Base-by-base conservation (phyloP, 2,113 vertebrate species). In the Oreocharis arfaki region DNA sequence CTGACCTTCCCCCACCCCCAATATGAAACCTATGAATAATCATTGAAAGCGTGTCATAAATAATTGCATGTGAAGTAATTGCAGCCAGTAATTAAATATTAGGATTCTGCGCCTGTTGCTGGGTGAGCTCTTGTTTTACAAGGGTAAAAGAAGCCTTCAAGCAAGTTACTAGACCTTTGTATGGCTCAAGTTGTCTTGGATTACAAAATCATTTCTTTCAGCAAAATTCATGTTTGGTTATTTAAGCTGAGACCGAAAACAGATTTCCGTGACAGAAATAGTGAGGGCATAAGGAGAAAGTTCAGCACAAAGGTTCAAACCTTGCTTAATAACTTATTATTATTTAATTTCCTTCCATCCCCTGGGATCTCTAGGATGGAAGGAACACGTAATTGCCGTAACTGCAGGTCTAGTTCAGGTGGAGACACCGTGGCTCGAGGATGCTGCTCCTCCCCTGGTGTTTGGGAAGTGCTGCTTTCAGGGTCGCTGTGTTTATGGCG, bases 11-110 rank as follows among this genome's bases (percentile, higher is more conserved):
- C 4, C 42, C 6, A 0, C 56, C 69, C 37, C 65, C 49, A 55
- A 1, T 41, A 75, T 27, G 73, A 79, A 95, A 92, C 69, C 64
- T 89, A 74, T 93, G 95, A 97, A 96, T 96, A 97, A 94, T 92
- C 87, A 94, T 50, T 76, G 84, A 33, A 84, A 79, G 50, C 8
- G 10, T 87, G 64, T 84, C 86, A 94, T 94, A 96, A 97, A 97
- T 97, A 97, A 97, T 94, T 89, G 76, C 23, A 2, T 52, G 21
- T 49, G 83, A 80, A n/a, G n/a, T n/a, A n/a, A 80, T 52, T 30
- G 67, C 71, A 90, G 86, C 76, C 89, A 83, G 59, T 96, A 96
- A 97, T 97, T 96, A 95, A 80, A 78, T 78, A 69, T 71, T 55
- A 65, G 80, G 77, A 82, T 96, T 91, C 92, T 89, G 53, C 87